Evolutionary conservation across 2,797 vertebrate genomes (phyloP).

Genomic region (Synanceia verrucosa): DNA sequence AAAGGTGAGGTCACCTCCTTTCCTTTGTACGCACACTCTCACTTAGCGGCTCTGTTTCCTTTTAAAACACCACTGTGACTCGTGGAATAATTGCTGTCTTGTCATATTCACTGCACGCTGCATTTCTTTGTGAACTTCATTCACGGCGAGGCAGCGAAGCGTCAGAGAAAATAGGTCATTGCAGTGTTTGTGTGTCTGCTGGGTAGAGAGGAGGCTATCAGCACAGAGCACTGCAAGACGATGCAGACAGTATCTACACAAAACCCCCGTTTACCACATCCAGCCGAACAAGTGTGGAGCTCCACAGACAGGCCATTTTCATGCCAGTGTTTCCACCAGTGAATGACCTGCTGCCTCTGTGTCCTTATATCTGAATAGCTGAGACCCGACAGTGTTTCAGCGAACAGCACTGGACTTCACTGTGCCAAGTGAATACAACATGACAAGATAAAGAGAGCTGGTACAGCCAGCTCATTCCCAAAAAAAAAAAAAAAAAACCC

Average conservation of each 20-base stretch:
- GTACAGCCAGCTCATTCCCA: neutral
- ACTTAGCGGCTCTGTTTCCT: neutral
- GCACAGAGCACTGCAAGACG: constrained; percentile 33
- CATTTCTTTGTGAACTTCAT: constrained; percentile 68
- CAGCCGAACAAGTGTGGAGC: neutral
- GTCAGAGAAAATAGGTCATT: constrained; percentile 82
- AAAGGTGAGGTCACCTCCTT: constrained; percentile 83
- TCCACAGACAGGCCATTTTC: constrained; percentile 36
- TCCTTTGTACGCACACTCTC: neutral
- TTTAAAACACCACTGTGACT: neutral
- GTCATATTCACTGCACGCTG: constrained; percentile 27
- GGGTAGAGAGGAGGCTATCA: constrained; percentile 30
- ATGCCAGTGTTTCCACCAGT: neutral
- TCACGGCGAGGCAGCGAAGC: constrained; percentile 56
- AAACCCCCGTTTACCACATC: constrained; percentile 4
- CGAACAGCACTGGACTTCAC: neutral
- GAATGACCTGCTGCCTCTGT: constrained; percentile 27
- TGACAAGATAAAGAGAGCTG: constrained; percentile 35
- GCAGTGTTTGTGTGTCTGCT: constrained; percentile 61
- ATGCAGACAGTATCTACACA: constrained; percentile 29
- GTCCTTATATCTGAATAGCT: constrained; percentile 43
- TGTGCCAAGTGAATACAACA: constrained; percentile 8
- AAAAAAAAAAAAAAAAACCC: neutral
- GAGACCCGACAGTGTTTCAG: constrained; percentile 23
- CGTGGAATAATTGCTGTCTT: neutral